These are phyloP conservation scores for Piscicola geometra DNA, from an alignment of 2,888 invertebrate genomes.

Conservation along the genomic window DNA sequence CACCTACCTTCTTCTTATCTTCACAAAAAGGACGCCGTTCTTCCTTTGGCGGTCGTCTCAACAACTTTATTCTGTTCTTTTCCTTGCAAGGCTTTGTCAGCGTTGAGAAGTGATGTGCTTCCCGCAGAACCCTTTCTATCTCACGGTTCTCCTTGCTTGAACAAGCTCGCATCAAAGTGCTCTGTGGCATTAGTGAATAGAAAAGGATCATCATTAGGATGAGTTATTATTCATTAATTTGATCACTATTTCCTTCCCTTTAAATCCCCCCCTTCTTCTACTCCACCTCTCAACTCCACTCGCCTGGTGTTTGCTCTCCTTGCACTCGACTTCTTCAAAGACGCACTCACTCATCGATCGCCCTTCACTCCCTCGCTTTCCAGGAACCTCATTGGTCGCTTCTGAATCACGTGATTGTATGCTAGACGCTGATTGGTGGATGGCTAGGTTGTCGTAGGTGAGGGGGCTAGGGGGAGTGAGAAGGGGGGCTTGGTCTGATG, in stretches of 20 bases:
- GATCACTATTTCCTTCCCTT: no score
- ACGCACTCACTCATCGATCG: neutral
- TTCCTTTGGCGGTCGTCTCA: neutral
- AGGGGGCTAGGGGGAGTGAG: neutral
- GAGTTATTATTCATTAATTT: no score
- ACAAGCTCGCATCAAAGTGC: neutral
- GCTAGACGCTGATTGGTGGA: neutral
- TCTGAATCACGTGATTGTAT: neutral
- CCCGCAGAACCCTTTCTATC: neutral
- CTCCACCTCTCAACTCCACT: no score
- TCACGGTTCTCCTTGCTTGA: conserved; percentile 3
- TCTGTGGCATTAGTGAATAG: neutral
- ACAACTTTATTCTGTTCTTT: neutral
- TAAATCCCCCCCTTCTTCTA: no score
- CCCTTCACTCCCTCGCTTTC: neutral
- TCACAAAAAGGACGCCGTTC: conserved; percentile 3
- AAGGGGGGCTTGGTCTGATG: neutral
- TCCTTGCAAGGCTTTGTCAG: neutral
- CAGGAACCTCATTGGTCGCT: neutral
- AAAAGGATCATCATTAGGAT: no score
- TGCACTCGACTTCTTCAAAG: neutral
- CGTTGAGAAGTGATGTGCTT: neutral
- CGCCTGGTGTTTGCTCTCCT: neutral
- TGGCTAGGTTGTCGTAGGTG: neutral
- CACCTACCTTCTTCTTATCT: neutral